Evolutionary conservation across 2,797 vertebrate genomes (phyloP), one percentile per base, ranked within the genome.

Genomic region (Lepilemur septentrionalis): DNA sequence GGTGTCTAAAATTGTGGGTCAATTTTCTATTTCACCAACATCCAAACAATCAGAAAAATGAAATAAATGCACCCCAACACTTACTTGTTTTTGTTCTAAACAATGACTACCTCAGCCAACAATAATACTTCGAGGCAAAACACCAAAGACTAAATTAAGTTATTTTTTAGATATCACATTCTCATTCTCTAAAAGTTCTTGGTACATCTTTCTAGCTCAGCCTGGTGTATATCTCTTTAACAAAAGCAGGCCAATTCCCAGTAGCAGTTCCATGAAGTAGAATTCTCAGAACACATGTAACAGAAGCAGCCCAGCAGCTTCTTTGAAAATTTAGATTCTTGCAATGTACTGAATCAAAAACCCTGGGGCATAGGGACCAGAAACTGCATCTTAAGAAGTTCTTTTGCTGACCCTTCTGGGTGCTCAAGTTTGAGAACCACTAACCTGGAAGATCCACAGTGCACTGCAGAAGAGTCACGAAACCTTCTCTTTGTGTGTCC

Each of bases 41-140:
- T 70, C 18, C 22, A 80, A 97, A 52, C 30, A 50, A 35, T 50
- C 63, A 75, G 86, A 88, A 91, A 89, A 96, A 82, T 79, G 52
- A 93, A 93, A 82, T 63, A 73, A 93, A 82, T 63, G 73, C 35
- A 78, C 12, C 67, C 76, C 11, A 0, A 81, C 67, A 35, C 20
- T 72, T 81, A 32, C 15, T 78, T 81, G 32, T 67, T 93, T 91
- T 38, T 32, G 38, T 67, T 79, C 55, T 82, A 65, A 75, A 76
- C 46, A 57, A n/a, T 38, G 70, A 67, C 61, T 35, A 25, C 25
- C 38, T 46, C 43, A 10, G 67, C 81, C 76, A 48, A 59, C 15
- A 80, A 25, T 1, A 87, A 57, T 50, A 67, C 14, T 48, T 14
- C 20, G 13, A 82, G 63, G 41, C 69, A 50, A 84, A 85, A 32